Evolutionary conservation across 2,113 vertebrate genomes (phyloP).

Genomic region (Enhydra lutris): DNA sequence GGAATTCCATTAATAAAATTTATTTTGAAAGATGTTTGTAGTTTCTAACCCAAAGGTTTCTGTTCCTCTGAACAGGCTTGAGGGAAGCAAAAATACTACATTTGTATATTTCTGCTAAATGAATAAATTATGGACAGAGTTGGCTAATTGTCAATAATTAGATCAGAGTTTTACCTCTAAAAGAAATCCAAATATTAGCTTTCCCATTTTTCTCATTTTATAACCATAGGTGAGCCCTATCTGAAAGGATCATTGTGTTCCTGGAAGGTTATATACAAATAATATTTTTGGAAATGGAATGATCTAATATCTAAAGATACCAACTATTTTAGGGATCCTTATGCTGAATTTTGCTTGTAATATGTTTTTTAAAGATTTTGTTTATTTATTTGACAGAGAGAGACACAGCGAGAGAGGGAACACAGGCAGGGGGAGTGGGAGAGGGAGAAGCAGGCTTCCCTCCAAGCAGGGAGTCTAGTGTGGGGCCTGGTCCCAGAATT

Average conservation of each 20-base stretch:
- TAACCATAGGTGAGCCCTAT: not conserved
- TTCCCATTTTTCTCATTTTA: constrained; percentile 1
- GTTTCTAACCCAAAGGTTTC: not conserved
- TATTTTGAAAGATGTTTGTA: not conserved
- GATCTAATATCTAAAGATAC: not conserved
- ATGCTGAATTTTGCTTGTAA: not conserved
- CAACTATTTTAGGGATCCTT: not conserved
- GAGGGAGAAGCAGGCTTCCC: too few species aligned
- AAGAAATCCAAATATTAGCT: constrained; percentile 26
- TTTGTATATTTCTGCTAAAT: constrained; percentile 2
- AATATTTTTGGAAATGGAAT: constrained; percentile 1
- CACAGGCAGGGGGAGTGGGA: too few species aligned
- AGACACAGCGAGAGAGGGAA: too few species aligned
- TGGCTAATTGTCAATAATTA: not conserved
- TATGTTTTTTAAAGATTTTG: not conserved
- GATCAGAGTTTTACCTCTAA: not conserved
- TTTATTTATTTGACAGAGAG: too few species aligned
- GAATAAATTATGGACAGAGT: not conserved
- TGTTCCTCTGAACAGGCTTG: not conserved
- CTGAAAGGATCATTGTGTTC: not conserved
- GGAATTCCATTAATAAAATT: not conserved
- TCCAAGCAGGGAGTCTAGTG: too few species aligned
- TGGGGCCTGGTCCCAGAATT: too few species aligned
- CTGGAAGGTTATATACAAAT: not conserved
- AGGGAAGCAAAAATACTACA: not conserved